These are phyloP conservation scores for Acrobasis suavella DNA, from an alignment of 2,888 invertebrate species.

Conservation along the genomic window DNA sequence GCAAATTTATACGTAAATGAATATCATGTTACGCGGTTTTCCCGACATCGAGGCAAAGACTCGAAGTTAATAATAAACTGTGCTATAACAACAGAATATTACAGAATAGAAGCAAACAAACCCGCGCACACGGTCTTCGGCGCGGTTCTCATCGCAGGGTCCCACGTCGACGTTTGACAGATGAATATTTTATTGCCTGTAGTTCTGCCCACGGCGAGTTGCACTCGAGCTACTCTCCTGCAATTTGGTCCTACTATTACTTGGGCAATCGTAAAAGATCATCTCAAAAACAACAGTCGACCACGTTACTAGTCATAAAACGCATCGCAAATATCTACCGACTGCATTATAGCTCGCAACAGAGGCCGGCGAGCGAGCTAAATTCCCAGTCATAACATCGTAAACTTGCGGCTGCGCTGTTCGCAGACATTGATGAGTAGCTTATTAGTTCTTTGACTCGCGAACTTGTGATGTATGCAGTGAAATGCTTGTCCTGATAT, in stretches of 20 bases:
- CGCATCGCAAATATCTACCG: not conserved
- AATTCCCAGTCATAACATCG: slow-evolving; percentile 44
- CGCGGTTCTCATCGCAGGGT: slow-evolving; percentile 49
- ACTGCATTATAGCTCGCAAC: not conserved
- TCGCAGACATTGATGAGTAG: slow-evolving; percentile 31
- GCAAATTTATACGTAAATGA: slow-evolving; percentile 27
- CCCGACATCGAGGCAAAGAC: slow-evolving; percentile 32
- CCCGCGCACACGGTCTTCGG: slow-evolving; percentile 41
- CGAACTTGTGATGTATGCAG: slow-evolving; percentile 36
- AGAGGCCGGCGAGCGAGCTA: slow-evolving; percentile 28
- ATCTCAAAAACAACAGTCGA: slow-evolving; percentile 11
- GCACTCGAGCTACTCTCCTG: slow-evolving; percentile 42
- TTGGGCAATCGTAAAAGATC: slow-evolving; percentile 30
- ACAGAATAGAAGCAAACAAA: slow-evolving; percentile 38
- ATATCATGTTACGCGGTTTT: slow-evolving; percentile 39
- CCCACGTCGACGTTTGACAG: slow-evolving; percentile 66
- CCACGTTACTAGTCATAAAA: slow-evolving; percentile 1
- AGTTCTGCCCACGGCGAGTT: slow-evolving; percentile 54
- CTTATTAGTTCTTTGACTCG: slow-evolving; percentile 31
- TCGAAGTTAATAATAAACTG: slow-evolving; percentile 33
- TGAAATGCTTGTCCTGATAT: slow-evolving; percentile 27
- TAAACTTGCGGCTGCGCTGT: slow-evolving; percentile 33
- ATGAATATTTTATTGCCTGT: slow-evolving; percentile 76
- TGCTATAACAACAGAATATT: slow-evolving; percentile 38
- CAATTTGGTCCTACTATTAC: slow-evolving; percentile 40